These are phyloP conservation scores for Isaurus tuberculatus DNA, from an alignment of 92 coral and sea anemone species.

Conservation along the genomic window DNA sequence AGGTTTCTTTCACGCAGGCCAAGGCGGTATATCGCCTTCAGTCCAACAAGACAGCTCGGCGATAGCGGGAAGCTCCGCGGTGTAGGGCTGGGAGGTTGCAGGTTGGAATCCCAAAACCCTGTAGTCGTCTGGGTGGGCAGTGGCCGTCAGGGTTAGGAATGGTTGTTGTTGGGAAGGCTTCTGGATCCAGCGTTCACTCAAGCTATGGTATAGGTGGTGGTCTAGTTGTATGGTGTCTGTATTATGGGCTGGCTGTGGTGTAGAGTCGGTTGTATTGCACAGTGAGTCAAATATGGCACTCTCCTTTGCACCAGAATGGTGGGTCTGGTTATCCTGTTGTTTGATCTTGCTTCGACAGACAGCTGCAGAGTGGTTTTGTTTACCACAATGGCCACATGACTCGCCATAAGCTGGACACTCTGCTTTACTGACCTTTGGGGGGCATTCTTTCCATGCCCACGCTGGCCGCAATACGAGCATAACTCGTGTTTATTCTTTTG, in stretches of 20 bases:
- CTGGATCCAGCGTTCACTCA: constrained; percentile 54
- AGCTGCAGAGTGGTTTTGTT: too few species aligned
- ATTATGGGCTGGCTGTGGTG: constrained; percentile 16
- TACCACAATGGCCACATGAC: too few species aligned
- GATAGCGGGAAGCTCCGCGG: too few species aligned
- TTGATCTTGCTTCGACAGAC: too few species aligned
- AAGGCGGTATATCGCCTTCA: background rate
- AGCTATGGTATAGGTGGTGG: constrained; percentile 69
- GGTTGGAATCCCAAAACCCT: constrained; percentile 61
- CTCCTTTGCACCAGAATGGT: background rate
- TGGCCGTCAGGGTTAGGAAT: constrained; percentile 52
- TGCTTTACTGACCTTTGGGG: constrained; percentile 48
- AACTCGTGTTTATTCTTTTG: constrained; percentile 37
- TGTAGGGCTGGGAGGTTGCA: constrained; percentile 67
- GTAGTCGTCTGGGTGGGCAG: constrained; percentile 67
- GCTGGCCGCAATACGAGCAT: constrained; percentile 68
- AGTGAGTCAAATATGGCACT: constrained; percentile 14
- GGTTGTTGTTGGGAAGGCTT: too few species aligned
- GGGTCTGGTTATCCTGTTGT: too few species aligned
- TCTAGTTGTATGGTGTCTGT: constrained; percentile 51
- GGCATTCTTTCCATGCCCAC: constrained; percentile 70
- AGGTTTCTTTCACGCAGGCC: constrained; percentile 16
- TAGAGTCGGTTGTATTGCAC: background rate
- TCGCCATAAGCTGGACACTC: constrained; percentile 77
- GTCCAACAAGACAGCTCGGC: constrained; percentile 46